These are phyloP conservation scores for Amphimedon queenslandica DNA, from an alignment of 37 sponge, comb jelly and placozoan genomes.

Conservation along the genomic window DNA sequence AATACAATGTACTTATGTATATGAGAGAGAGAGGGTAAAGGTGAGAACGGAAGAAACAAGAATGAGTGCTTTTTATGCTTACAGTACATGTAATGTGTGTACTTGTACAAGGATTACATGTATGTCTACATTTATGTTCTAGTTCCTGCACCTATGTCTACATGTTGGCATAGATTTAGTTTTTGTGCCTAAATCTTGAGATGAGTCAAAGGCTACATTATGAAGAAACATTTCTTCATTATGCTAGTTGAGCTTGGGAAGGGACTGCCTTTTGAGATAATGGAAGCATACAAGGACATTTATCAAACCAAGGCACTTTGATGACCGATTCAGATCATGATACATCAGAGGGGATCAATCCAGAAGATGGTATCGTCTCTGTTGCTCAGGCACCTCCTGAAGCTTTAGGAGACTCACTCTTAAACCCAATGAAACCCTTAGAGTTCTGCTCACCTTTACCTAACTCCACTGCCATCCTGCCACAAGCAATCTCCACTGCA, in stretches of 20 bases:
- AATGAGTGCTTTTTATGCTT: not conserved
- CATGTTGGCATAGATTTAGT: slow-evolving; percentile 1
- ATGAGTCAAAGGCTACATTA: slow-evolving; percentile 68
- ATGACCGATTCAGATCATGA: not conserved
- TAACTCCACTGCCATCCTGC: slow-evolving; percentile 14
- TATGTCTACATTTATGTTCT: too few species aligned
- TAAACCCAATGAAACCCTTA: not conserved
- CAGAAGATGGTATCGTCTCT: not conserved
- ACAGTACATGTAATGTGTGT: not conserved
- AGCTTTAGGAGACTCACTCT: not conserved
- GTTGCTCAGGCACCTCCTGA: not conserved
- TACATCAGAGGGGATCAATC: not conserved
- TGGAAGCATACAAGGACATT: slow-evolving; percentile 50
- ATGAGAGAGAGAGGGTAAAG: too few species aligned
- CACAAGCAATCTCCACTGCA: slow-evolving; percentile 1
- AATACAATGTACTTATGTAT: too few species aligned
- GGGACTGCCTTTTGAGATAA: slow-evolving; percentile 72
- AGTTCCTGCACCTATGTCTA: too few species aligned
- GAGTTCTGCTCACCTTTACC: slow-evolving; percentile 8
- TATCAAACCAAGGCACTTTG: not conserved
- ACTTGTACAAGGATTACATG: too few species aligned
- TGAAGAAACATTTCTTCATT: slow-evolving; percentile 62
- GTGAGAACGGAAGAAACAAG: not conserved
- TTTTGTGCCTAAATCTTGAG: slow-evolving; percentile 56
- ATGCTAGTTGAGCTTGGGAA: slow-evolving; percentile 75